Conservation (phyloP, 1,140 invertebrate species). For the Ephestia elutella region DNA sequence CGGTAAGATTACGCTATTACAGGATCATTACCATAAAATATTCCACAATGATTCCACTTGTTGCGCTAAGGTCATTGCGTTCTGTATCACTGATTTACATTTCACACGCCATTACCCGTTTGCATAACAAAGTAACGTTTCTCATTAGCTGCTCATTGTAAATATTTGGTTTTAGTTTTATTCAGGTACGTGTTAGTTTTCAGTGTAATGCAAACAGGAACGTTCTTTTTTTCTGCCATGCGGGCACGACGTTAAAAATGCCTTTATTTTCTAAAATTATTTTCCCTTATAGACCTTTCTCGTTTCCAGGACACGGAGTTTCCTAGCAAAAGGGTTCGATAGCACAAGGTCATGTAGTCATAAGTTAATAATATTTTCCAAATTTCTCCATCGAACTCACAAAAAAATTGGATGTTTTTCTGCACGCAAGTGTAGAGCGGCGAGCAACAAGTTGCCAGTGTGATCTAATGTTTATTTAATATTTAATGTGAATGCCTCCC, state of each 20-base stretch:
- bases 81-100: constrained; percentile 2
- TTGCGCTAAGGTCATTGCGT: neutral
- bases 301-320: too few species aligned
- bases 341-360: too few species aligned
- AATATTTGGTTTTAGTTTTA: neutral
- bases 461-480: neutral
- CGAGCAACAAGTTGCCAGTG: constrained; percentile 1
- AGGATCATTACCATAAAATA: neutral
- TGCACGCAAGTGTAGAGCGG: neutral
- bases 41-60: neutral
- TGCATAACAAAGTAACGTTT: neutral
- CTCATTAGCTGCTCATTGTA: neutral
- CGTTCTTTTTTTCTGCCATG: too few species aligned
- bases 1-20: neutral
- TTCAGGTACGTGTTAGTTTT: too few species aligned
- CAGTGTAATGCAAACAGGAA: too few species aligned
- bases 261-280: too few species aligned
- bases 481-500: constrained; percentile 5
- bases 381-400: too few species aligned
- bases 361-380: too few species aligned
- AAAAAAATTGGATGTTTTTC: neutral
- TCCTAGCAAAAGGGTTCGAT: too few species aligned
- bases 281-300: too few species aligned
- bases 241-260: too few species aligned
- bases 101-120: constrained; percentile 1